Conservation (phyloP, 2,888 invertebrate species). For the Tenthredo notha region DNA sequence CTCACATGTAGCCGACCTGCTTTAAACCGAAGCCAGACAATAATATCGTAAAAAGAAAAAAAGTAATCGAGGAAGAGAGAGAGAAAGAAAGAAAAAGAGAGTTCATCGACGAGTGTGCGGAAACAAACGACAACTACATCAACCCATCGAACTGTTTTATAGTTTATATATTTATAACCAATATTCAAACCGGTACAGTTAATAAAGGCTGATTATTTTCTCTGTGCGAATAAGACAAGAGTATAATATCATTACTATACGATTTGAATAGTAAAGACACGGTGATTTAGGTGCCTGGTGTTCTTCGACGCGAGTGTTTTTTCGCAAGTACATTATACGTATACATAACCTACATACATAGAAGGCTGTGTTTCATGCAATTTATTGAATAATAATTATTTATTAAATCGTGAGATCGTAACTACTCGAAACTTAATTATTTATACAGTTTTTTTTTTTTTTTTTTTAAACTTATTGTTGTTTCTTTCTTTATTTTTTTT, state of each 20-base stretch:
- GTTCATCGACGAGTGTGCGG: neutral
- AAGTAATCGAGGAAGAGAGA: neutral
- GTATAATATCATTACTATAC: neutral
- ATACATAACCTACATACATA: neutral
- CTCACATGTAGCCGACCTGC: neutral
- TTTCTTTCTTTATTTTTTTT: neutral
- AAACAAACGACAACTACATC: neutral
- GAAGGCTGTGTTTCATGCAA: conserved; percentile 29
- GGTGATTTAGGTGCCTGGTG: conserved; percentile 8
- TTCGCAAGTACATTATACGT: neutral
- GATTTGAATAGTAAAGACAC: neutral
- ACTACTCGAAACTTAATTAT: neutral
- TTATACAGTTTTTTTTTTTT: neutral
- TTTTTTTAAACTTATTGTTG: neutral
- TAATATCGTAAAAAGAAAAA: conserved; percentile 3
- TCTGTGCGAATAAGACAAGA: neutral
- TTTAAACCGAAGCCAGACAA: conserved; percentile 33
- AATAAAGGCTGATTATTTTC: neutral
- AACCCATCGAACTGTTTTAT: neutral
- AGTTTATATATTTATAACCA: neutral
- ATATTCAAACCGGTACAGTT: neutral
- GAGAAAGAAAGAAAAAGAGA: neutral
- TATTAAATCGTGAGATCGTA: neutral
- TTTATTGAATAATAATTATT: neutral
- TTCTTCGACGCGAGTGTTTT: neutral